Conservation (phyloP, 2,113 vertebrate species). For the Pseudopodoces humilis region DNA sequence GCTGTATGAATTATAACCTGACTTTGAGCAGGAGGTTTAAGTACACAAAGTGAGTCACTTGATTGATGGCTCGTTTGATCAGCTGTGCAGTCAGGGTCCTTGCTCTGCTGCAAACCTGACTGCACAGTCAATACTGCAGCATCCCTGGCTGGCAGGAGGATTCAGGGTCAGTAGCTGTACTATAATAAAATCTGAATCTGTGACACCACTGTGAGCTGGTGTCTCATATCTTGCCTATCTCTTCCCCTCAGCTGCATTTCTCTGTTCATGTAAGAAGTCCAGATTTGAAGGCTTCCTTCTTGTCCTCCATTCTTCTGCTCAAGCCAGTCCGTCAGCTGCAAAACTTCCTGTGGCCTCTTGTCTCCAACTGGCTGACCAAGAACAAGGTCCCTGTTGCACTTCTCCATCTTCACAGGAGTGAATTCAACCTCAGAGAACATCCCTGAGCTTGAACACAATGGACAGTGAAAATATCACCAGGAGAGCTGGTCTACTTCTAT, state of each 20-base stretch:
- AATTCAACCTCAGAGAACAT: background rate
- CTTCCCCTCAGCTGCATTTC: background rate
- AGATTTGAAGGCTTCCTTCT: background rate
- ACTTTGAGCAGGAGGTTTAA: constrained; percentile 33
- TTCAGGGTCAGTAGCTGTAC: background rate
- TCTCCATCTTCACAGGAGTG: background rate
- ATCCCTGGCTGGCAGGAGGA: background rate
- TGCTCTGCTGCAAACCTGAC: background rate
- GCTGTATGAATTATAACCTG: constrained; percentile 15
- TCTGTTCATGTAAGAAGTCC: background rate
- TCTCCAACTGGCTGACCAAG: background rate
- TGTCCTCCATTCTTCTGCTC: background rate
- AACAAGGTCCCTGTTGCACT: background rate
- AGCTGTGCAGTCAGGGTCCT: constrained; percentile 16
- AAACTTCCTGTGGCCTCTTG: background rate
- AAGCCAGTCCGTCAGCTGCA: background rate
- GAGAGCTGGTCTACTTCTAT: background rate
- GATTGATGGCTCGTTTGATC: constrained; percentile 50
- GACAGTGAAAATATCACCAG: background rate
- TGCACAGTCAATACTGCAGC: background rate
- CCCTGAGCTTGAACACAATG: background rate
- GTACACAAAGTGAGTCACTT: constrained; percentile 34
- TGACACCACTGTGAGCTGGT: background rate
- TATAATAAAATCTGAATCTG: background rate
- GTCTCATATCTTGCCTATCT: background rate